Conservation (phyloP, 2,888 invertebrate species). For the Cacoxenus indagator region DNA sequence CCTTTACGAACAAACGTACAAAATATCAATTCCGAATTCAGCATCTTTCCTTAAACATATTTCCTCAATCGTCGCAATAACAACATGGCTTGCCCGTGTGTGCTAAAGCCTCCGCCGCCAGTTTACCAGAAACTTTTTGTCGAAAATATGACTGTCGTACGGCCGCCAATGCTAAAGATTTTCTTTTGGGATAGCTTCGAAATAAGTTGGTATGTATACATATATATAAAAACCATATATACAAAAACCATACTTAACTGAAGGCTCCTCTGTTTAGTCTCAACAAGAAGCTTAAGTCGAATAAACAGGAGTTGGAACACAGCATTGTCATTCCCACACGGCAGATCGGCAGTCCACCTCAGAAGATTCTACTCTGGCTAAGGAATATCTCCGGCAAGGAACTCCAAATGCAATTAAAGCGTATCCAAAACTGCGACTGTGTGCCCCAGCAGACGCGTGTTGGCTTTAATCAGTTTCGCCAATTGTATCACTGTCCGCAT, state of each 20-base stretch:
- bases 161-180: conserved; percentile 57
- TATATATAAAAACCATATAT: background rate
- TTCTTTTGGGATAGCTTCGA: conserved; percentile 63
- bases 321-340: conserved; percentile 50
- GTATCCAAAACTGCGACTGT: conserved; percentile 59
- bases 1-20: background rate
- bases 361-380: conserved; percentile 62
- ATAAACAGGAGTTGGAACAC: conserved; percentile 47
- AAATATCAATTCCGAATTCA: background rate
- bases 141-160: conserved; percentile 57
- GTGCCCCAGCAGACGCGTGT: conserved; percentile 53
- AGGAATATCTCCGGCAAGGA: conserved; percentile 43
- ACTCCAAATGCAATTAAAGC: conserved; percentile 46
- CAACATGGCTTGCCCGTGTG: conserved; percentile 8
- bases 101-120: conserved; percentile 25
- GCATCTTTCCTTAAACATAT: background rate
- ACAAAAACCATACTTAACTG: background rate
- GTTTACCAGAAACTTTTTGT: conserved; percentile 52
- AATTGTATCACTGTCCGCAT: conserved; percentile 62
- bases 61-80: background rate
- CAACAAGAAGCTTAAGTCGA: conserved; percentile 49
- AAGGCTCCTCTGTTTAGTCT: conserved; percentile 39
- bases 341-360: conserved; percentile 56
- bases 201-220: conserved; percentile 48
- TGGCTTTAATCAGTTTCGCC: conserved; percentile 63